Percentiles rank a stretch among this genome's conserved stretches.
Evolutionary conservation across 2,888 invertebrate genomes (phyloP).

Genomic region (Acrocyrtus sp.): DNA sequence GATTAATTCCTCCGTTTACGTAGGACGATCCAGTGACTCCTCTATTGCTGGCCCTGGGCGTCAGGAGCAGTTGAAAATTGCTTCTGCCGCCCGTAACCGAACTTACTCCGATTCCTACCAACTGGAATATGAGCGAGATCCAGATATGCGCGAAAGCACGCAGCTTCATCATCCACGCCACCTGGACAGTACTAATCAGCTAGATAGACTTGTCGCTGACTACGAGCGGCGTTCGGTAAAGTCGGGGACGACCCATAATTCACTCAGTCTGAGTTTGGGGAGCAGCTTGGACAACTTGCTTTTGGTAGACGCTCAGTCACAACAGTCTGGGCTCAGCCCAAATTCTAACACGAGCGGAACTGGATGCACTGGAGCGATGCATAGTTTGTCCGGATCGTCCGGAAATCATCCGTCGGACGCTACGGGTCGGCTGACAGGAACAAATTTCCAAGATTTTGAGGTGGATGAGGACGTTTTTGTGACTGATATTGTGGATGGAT

Average conservation of each 20-base stretch:
- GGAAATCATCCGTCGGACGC: conserved; percentile 48
- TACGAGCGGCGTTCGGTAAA: conserved; percentile 32
- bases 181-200: conserved; percentile 7
- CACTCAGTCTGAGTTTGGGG: conserved; percentile 55
- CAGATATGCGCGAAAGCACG: neutral
- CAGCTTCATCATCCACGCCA: neutral
- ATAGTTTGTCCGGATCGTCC: conserved; percentile 34
- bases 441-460: conserved; percentile 55
- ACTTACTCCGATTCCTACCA: conserved; percentile 62
- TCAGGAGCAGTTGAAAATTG: conserved; percentile 5
- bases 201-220: conserved; percentile 35
- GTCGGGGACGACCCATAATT: conserved; percentile 55
- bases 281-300: conserved; percentile 61
- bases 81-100: conserved; percentile 19
- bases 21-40: conserved; percentile 43
- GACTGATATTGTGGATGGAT: conserved; percentile 35
- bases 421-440: conserved; percentile 35
- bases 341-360: conserved; percentile 51
- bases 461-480: conserved; percentile 62
- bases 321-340: conserved; percentile 61
- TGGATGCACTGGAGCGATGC: conserved; percentile 51
- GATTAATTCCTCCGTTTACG: conserved; percentile 58
- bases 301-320: conserved; percentile 58
- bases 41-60: conserved; percentile 13
- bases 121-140: conserved; percentile 46